A percentile compares a stretch with the other conserved stretches of the same genome.
phyloP scores from a whole-genome alignment of 2,888 invertebrate species.

The Protula sp. region DNA sequence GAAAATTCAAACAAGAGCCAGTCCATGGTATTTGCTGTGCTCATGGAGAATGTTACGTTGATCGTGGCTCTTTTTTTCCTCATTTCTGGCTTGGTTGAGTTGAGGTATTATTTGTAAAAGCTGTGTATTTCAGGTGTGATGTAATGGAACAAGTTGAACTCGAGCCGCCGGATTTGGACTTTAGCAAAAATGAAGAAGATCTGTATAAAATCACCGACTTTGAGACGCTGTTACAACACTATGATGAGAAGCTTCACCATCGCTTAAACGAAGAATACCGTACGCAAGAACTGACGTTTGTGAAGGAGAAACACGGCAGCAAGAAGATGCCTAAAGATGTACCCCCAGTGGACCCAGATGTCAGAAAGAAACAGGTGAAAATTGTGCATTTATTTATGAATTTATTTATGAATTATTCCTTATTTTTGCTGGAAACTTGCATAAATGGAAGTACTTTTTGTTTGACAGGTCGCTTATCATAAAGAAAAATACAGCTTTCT shows the following conservation, averaged over 20 bases:
- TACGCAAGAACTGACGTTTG: conserved; percentile 43
- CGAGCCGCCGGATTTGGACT: conserved; percentile 22
- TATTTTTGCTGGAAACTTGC: too few species aligned
- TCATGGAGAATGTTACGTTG: too few species aligned
- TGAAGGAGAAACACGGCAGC: conserved; percentile 30
- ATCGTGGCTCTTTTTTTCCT: too few species aligned
- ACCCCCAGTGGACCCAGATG: conserved; percentile 14
- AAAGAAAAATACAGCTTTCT: conserved; percentile 33
- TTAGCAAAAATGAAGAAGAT: conserved; percentile 31
- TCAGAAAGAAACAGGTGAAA: conserved; percentile 34
- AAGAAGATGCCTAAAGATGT: conserved; percentile 17
- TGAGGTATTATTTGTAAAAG: too few species aligned
- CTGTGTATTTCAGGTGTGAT: conserved; percentile 35
- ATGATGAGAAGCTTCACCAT: conserved; percentile 37
- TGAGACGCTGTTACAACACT: conserved; percentile 36
- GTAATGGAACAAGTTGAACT: conserved; percentile 26
- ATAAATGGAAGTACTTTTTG: too few species aligned
- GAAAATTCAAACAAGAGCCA: too few species aligned
- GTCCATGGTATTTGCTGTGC: too few species aligned
- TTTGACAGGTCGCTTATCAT: conserved; percentile 37
- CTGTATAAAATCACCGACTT: conserved; percentile 45
- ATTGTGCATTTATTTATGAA: too few species aligned
- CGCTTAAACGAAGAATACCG: conserved; percentile 38
- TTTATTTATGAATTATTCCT: too few species aligned
- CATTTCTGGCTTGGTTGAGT: too few species aligned